phyloP scores from a whole-genome alignment of 2,113 vertebrate species.

The Morone saxatilis region DNA sequence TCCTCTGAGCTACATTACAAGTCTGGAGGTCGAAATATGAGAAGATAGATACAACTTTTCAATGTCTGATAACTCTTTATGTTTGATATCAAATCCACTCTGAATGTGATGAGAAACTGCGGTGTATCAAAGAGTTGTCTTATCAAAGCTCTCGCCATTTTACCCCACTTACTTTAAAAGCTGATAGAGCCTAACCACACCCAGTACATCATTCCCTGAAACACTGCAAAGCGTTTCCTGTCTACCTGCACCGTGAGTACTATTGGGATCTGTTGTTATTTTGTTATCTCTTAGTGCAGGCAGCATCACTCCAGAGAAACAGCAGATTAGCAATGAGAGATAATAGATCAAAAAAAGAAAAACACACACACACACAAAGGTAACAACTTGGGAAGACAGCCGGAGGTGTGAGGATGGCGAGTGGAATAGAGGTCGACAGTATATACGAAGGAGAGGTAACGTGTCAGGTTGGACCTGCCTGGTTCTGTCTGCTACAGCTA shows the following conservation, averaged over 20 bases:
- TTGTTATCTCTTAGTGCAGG: constrained; percentile 34
- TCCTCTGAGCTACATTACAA: constrained; percentile 22
- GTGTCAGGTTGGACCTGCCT: constrained; percentile 61
- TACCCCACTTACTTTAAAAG: constrained; percentile 21
- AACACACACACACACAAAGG: constrained; percentile 6
- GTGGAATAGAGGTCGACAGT: constrained; percentile 62
- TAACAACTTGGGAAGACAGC: constrained; percentile 37
- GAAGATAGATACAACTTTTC: constrained; percentile 22
- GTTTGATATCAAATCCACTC: constrained; percentile 50
- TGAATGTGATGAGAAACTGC: constrained; percentile 37
- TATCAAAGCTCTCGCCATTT: constrained; percentile 48
- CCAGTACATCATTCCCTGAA: constrained; percentile 16
- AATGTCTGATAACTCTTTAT: constrained; percentile 31
- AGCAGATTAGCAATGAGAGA: constrained; percentile 23
- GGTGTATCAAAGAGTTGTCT: constrained; percentile 52
- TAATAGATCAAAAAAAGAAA: constrained; percentile 3
- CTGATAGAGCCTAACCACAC: constrained; percentile 15
- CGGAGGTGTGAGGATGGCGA: constrained; percentile 45
- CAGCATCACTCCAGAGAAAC: constrained; percentile 26
- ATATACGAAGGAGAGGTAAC: constrained; percentile 6
- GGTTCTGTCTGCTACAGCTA: constrained; percentile 49
- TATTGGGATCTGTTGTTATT: constrained; percentile 15
- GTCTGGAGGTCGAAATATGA: constrained; percentile 22
- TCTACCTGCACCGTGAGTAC: background rate
- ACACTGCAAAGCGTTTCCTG: background rate